phyloP scores from a whole-genome alignment of 2,888 invertebrate species.

The Hydroisotoma schaefferi region DNA sequence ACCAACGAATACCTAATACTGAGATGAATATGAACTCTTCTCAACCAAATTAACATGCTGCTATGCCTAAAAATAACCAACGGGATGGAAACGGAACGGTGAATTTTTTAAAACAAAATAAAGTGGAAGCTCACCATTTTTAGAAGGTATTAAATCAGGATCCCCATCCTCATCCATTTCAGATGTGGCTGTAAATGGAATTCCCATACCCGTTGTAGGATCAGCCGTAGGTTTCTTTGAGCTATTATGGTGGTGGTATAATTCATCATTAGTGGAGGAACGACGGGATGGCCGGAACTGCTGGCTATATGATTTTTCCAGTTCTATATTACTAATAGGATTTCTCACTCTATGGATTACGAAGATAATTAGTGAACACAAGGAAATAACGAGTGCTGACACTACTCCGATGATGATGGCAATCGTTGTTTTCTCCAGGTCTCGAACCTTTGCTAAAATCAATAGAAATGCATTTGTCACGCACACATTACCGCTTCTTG shows the following conservation, averaged over 20 bases:
- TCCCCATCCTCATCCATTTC: constrained; percentile 48
- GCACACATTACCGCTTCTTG: too few relatives aligned
- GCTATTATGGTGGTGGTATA: constrained; percentile 46
- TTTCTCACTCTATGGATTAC: constrained; percentile 45
- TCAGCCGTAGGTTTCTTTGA: constrained; percentile 30
- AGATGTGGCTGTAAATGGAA: constrained; percentile 41
- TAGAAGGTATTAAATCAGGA: constrained; percentile 48
- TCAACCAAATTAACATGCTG: too few relatives aligned
- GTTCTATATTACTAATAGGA: constrained; percentile 41
- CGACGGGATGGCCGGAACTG: constrained; percentile 45
- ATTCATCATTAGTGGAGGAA: constrained; percentile 46
- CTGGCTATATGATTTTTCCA: constrained; percentile 47
- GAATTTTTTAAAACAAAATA: too few relatives aligned
- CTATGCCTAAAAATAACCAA: too few relatives aligned
- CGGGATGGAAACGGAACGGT: too few relatives aligned
- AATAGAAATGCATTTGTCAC: constrained; percentile 15
- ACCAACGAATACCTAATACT: too few relatives aligned
- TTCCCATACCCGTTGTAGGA: constrained; percentile 41
- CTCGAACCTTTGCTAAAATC: constrained; percentile 46
- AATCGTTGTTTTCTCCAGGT: constrained; percentile 48
- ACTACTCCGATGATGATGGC: constrained; percentile 47
- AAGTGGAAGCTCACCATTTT: constrained; percentile 41
- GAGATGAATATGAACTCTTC: too few relatives aligned
- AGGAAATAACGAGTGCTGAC: constrained; percentile 41
- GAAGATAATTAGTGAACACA: constrained; percentile 47